A percentile compares a stretch with the other conserved stretches of the same genome.
These are phyloP conservation scores for Diadema setosum DNA, from an alignment of 35 echinoderm and acorn worm genomes.

Conservation along the genomic window DNA sequence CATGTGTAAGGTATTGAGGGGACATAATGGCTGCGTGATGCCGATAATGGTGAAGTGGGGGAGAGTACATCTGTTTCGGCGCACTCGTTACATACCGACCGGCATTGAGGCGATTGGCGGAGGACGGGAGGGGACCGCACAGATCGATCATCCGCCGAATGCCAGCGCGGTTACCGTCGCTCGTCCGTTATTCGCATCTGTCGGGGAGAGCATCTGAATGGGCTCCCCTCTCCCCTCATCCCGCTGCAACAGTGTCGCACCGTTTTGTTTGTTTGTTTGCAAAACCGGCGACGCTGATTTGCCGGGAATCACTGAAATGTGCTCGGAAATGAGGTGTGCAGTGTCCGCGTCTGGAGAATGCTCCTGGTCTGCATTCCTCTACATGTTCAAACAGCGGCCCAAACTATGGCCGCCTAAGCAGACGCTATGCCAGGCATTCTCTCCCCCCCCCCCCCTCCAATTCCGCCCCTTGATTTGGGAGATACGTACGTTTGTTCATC, in stretches of 20 bases:
- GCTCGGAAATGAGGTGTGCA: background rate
- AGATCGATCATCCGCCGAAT: background rate
- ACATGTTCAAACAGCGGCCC: too few species aligned
- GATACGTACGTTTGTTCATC: too few species aligned
- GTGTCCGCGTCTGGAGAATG: background rate
- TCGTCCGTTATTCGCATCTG: background rate
- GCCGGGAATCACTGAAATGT: background rate
- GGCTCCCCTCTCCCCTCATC: background rate
- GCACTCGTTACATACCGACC: background rate
- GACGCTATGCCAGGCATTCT: too few species aligned
- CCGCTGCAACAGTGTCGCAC: background rate
- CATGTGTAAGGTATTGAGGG: background rate
- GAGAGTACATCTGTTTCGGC: background rate
- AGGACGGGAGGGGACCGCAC: background rate
- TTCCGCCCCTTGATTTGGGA: too few species aligned
- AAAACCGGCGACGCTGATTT: background rate
- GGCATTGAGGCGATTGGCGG: background rate
- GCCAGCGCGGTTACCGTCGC: background rate
- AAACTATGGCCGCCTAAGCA: too few species aligned
- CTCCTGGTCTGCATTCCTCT: too few species aligned
- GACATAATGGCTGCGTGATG: background rate
- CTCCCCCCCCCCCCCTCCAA: too few species aligned
- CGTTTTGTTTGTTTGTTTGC: background rate
- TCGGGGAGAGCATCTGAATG: background rate
- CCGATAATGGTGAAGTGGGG: background rate